A percentile compares a stretch with the other conserved stretches of the same genome.
Evolutionary conservation across 2,113 vertebrate species (phyloP).

Genomic region (Diadophis punctatus): DNA sequence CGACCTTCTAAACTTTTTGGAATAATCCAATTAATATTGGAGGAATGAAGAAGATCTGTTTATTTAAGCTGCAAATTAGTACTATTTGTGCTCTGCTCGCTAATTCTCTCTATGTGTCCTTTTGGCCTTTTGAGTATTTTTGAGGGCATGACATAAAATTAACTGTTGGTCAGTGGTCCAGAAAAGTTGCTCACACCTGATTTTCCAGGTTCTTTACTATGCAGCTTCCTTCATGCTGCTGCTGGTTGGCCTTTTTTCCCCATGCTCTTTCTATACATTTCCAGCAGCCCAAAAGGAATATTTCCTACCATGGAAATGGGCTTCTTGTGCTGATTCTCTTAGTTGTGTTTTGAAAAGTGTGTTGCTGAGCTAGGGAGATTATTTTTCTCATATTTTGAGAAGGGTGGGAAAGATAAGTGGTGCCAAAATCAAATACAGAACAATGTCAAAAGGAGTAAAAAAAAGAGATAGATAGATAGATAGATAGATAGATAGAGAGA

Average conservation of each 20-base stretch:
- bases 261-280: slow-evolving; percentile 50
- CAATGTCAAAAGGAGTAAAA: neutral
- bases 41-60: neutral
- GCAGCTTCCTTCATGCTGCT: neutral
- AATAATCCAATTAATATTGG: neutral
- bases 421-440: neutral
- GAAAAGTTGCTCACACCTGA: neutral
- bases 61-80: neutral
- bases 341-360: slow-evolving; percentile 4
- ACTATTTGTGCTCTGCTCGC: neutral
- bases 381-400: neutral
- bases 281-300: slow-evolving; percentile 40
- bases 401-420: neutral
- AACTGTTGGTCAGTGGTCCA: neutral
- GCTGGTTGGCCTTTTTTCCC: neutral
- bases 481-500: too few relatives aligned
- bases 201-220: slow-evolving; percentile 31
- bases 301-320: slow-evolving; percentile 53
- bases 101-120: neutral
- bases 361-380: slow-evolving; percentile 20
- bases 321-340: slow-evolving; percentile 44
- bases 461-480: neutral
- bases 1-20: neutral
- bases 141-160: neutral
- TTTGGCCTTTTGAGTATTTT: neutral